Evolutionary conservation across 2,797 vertebrate genomes (phyloP).

Genomic region (Acestrorhynchus altus): DNA sequence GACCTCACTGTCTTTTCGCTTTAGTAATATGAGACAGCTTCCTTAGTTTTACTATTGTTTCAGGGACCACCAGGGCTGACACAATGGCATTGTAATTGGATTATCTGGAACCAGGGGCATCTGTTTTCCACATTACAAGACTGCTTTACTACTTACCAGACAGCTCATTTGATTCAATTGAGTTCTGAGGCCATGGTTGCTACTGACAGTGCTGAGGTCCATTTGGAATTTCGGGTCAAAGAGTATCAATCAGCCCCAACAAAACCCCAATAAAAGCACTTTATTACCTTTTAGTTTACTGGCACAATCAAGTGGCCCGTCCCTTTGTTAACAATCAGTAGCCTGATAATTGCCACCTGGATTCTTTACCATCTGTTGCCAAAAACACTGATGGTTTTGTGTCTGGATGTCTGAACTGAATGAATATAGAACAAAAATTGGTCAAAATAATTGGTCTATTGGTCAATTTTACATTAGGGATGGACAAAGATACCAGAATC

Average conservation of each 20-base stretch:
- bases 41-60: constrained; percentile 55
- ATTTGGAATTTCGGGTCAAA: constrained; percentile 68
- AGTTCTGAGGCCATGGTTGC: constrained; percentile 58
- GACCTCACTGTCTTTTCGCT: constrained; percentile 33
- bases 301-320: constrained; percentile 48
- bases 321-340: constrained; percentile 53
- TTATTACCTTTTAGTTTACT: constrained; percentile 58
- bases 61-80: constrained; percentile 57
- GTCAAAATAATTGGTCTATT: too few relatives aligned
- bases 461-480: too few relatives aligned
- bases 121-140: constrained; percentile 72
- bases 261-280: constrained; percentile 68
- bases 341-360: constrained; percentile 40
- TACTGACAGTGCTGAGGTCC: constrained; percentile 41
- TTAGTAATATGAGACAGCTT: constrained; percentile 57
- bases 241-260: constrained; percentile 63
- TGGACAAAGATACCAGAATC: too few relatives aligned
- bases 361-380: constrained; percentile 27
- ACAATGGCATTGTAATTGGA: constrained; percentile 72
- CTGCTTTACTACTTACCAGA: constrained; percentile 63
- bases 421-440: too few relatives aligned
- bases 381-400: background rate
- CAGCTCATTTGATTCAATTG: constrained; percentile 69
- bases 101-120: constrained; percentile 70
- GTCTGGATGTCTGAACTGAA: background rate